Conservation (phyloP, 2,113 vertebrate genomes). For the Protobothrops mucrosquamatus region DNA sequence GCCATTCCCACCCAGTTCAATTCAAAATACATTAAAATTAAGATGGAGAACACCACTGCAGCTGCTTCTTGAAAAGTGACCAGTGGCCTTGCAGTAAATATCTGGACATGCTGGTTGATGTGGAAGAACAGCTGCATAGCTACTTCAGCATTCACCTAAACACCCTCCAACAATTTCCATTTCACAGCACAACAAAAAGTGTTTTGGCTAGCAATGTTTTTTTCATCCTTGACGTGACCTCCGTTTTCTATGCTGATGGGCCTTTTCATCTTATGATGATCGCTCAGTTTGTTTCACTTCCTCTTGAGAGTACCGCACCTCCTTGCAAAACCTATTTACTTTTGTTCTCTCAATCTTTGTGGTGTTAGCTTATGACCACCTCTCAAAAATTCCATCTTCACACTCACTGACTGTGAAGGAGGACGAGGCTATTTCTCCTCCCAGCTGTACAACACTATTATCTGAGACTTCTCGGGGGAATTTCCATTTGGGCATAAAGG, state of each 20-base stretch:
- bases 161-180: not conserved
- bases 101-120: not conserved
- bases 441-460: not conserved
- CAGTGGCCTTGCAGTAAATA: not conserved
- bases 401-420: not conserved
- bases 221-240: not conserved
- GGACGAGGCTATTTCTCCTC: not conserved
- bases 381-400: not conserved
- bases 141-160: not conserved
- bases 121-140: too few relatives aligned
- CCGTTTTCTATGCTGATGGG: not conserved
- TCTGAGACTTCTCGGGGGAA: not conserved
- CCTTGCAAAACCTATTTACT: constrained; percentile 64
- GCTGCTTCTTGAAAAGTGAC: not conserved
- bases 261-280: not conserved
- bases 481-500: not conserved
- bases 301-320: not conserved
- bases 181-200: not conserved
- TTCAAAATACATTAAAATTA: not conserved
- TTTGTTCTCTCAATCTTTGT: constrained; percentile 46
- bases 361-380: not conserved
- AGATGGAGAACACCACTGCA: not conserved
- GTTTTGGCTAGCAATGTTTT: not conserved
- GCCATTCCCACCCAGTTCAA: not conserved
- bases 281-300: not conserved